phyloP scores from a whole-genome alignment of 1,140 invertebrate species.

The Aphaenogaster ashmeadi region DNA sequence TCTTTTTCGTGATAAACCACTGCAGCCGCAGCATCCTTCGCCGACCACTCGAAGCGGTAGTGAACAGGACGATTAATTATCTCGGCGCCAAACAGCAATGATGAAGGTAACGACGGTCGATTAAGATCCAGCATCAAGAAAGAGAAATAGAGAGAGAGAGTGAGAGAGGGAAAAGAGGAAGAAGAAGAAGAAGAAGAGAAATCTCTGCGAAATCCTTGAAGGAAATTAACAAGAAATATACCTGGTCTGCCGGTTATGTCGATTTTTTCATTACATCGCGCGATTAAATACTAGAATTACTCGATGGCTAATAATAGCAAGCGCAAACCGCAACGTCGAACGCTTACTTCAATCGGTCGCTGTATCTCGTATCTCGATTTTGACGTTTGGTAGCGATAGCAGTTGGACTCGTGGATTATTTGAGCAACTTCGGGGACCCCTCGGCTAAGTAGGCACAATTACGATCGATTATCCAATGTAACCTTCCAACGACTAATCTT shows the following conservation, averaged over 20 bases:
- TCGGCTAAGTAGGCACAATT: constrained; percentile 79
- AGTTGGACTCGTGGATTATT: constrained; percentile 11
- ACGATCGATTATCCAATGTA: constrained; percentile 80
- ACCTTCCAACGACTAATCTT: constrained; percentile 72
- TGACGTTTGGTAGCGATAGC: constrained; percentile 14
- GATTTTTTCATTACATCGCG: constrained; percentile 5
- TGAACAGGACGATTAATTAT: constrained; percentile 67
- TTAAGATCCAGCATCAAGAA: constrained; percentile 53
- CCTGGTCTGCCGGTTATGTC: constrained; percentile 33
- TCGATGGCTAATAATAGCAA: constrained; percentile 54
- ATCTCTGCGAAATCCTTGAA: constrained; percentile 56
- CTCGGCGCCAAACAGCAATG: constrained; percentile 60
- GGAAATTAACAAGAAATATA: constrained; percentile 54
- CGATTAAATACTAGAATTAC: constrained; percentile 50
- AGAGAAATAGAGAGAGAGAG: constrained; percentile 17
- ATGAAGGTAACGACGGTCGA: constrained; percentile 59
- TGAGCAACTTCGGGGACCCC: constrained; percentile 18
- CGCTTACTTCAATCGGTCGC: neutral
- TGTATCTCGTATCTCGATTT: constrained; percentile 32
- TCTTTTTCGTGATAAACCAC: constrained; percentile 52
- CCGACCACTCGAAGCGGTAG: constrained; percentile 43
- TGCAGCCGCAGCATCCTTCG: constrained; percentile 36
- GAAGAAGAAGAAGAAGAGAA: constrained; percentile 23
- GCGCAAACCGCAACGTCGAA: neutral
- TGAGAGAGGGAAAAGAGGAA: neutral